phyloP scores from a whole-genome alignment of 1,140 invertebrate genomes.

The Phymorhynchus buccinoides region DNA sequence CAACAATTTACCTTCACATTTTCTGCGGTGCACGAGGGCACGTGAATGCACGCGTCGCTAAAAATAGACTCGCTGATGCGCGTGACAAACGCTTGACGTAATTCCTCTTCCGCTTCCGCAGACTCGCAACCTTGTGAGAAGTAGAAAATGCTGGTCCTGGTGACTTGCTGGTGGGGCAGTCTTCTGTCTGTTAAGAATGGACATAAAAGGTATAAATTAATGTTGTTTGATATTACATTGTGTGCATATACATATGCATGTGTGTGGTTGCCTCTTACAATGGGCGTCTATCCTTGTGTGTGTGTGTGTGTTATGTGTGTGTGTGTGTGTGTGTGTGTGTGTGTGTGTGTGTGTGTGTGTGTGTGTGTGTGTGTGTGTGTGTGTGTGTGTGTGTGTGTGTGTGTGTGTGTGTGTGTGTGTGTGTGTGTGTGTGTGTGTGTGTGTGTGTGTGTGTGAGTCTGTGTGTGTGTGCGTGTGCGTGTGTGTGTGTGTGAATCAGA shows the following conservation, averaged over 20 bases:
- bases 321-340: too few species aligned
- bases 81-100: background rate
- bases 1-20: background rate
- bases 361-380: background rate
- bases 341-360: too few species aligned
- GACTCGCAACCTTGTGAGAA: background rate
- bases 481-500: background rate
- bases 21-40: background rate
- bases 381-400: background rate
- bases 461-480: background rate
- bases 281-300: background rate
- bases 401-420: slow-evolving; percentile 22
- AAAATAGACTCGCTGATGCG: background rate
- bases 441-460: background rate
- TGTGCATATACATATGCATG: background rate
- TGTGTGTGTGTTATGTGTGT: too few species aligned
- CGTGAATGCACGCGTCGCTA: background rate
- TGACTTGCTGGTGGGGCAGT: background rate
- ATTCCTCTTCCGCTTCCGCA: background rate
- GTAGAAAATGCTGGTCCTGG: background rate
- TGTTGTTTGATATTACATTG: too few species aligned
- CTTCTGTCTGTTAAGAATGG: background rate
- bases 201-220: background rate
- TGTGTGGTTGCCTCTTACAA: background rate
- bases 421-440: background rate